Conservation (phyloP, 2,797 vertebrate species). For the Mormyrops attenuatus region DNA sequence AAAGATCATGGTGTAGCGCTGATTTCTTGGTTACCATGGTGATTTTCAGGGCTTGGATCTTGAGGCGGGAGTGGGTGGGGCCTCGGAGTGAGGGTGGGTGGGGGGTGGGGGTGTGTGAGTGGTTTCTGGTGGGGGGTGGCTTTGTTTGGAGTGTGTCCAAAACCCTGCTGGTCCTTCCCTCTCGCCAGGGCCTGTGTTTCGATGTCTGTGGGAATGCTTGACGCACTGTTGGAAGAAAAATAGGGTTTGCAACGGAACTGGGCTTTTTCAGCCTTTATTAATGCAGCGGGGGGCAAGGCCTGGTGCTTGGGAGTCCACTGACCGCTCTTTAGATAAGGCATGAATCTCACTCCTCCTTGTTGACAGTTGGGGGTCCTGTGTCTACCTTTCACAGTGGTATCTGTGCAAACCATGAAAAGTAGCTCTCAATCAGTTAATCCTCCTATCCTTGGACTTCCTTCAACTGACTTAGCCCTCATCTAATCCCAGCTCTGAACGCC, state of each 20-base stretch:
- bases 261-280: not conserved
- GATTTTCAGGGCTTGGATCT: slow-evolving; percentile 20
- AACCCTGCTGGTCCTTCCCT: not conserved
- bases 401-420: not conserved
- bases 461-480: slow-evolving; percentile 4
- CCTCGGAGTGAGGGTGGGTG: not conserved
- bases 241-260: not conserved
- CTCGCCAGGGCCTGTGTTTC: not conserved
- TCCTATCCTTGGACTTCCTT: not conserved
- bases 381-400: not conserved
- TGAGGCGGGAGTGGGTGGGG: not conserved
- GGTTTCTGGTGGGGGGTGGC: not conserved
- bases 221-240: not conserved
- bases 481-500: not conserved
- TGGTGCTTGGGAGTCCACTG: not conserved
- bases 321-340: not conserved
- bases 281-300: not conserved
- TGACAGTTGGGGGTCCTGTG: not conserved
- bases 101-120: not conserved
- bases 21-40: slow-evolving; percentile 27
- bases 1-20: slow-evolving; percentile 4
- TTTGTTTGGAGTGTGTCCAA: not conserved
- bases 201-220: not conserved
- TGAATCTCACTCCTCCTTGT: not conserved
- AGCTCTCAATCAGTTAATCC: slow-evolving; percentile 7